These are phyloP conservation scores for Arenaria interpres DNA, from an alignment of 2,113 vertebrate genomes.

Conservation along the genomic window DNA sequence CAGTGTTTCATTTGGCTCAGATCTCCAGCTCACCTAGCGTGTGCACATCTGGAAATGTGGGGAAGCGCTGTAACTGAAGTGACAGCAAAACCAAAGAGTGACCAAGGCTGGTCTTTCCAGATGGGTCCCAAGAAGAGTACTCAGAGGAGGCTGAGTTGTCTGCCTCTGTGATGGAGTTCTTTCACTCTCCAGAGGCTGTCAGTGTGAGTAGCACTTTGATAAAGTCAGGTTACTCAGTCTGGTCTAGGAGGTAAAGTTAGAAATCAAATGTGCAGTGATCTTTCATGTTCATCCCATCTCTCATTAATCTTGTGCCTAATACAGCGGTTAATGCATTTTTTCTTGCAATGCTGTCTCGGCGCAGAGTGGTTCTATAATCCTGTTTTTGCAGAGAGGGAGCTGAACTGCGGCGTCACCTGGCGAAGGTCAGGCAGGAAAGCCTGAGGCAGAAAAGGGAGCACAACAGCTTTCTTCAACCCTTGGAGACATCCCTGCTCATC, in stretches of 20 bases:
- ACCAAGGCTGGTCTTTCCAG: background rate
- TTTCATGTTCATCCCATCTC: background rate
- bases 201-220: background rate
- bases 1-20: background rate
- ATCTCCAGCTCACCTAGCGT: background rate
- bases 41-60: background rate
- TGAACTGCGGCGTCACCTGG: background rate
- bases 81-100: background rate
- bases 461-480: background rate
- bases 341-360: background rate
- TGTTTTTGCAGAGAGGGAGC: background rate
- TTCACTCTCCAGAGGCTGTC: background rate
- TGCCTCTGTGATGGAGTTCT: background rate
- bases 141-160: background rate
- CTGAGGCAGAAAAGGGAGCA: background rate
- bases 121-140: background rate
- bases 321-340: background rate
- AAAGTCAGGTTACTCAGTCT: background rate
- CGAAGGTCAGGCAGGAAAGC: background rate
- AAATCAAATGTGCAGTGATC: background rate
- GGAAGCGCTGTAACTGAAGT: background rate
- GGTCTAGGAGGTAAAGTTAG: background rate
- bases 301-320: background rate
- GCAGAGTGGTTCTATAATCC: background rate
- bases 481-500: background rate